Evolutionary conservation across 2,888 invertebrate species (phyloP), one percentile per base, ranked within the genome.

Genomic region (Drosophila mimetica): DNA sequence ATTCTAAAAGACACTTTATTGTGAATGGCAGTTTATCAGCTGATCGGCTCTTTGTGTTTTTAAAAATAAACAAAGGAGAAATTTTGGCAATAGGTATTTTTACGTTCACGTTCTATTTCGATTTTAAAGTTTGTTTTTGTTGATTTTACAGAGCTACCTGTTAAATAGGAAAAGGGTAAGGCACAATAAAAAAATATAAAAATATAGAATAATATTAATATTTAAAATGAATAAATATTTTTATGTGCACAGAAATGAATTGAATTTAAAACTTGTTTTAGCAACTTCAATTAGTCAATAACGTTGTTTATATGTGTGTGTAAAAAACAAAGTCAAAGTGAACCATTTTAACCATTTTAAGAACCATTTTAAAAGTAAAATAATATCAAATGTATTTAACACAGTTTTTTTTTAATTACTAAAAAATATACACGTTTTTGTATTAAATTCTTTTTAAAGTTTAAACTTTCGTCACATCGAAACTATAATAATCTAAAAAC

Each of bases 11-110:
- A 14, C 13, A 4, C 22, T 16, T 16, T 13, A 11, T 28, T 46
- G 28, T 30, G 16, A 46, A 46, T 46, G 28, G 9, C 28, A 16
- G 9, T 28, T 28, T 28, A 28, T 28, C 46, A 46, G 28, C 46
- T 46, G 46, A 11, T 16, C 4, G 16, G 2, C 7, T 16, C 30
- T 46, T 16, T 46, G 46, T 11, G 14, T 5, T 22, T 22, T n/a
- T 20, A 4, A 46, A 28, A 16, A 46, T 5, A 46, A 13, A 8
- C 6, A 28, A 46, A 39, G 11, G 1, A 2, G 8, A 5, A 0
- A 18, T 39, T 39, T 16, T 18, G 39, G 4, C 4, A 2, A 4
- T 6, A 6, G 22, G 6, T 11, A 11, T 11, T 37, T 16, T 5
- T 11, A 2, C 39, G 3, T 37, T 18, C 16, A 18, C 11, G 11